Percentiles rank a stretch among this genome's conserved stretches.
Evolutionary conservation across 2,888 invertebrate genomes (phyloP).

Genomic region (Galeopsomyia nigrocyanea): DNA sequence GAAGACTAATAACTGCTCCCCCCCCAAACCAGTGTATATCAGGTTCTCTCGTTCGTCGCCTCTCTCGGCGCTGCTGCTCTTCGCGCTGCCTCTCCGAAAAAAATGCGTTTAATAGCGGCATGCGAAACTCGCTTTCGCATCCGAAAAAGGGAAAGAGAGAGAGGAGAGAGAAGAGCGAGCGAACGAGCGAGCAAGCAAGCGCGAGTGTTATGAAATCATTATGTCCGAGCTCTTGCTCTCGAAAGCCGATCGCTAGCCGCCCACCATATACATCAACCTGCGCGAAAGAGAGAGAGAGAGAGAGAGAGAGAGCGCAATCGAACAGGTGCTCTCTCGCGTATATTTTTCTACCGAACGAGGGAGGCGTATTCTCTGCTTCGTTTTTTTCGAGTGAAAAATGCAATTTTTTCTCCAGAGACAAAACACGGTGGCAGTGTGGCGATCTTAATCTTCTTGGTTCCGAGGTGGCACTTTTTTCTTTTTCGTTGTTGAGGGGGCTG

Average conservation of each 20-base stretch:
- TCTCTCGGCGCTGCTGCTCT: slow-evolving; percentile 1
- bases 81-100: background rate
- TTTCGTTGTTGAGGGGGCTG: too few relatives aligned
- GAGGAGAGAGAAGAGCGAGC: background rate
- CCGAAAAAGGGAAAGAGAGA: background rate
- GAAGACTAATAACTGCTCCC: background rate
- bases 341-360: too few relatives aligned
- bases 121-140: background rate
- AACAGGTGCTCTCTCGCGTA: too few relatives aligned
- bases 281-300: background rate
- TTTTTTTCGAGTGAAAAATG: too few relatives aligned
- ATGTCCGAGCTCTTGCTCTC: slow-evolving; percentile 8
- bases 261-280: too few relatives aligned
- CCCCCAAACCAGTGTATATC: too few relatives aligned
- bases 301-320: background rate
- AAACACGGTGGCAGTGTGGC: too few relatives aligned
- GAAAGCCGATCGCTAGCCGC: background rate
- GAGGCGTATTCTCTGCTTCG: slow-evolving; percentile 11
- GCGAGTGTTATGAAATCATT: slow-evolving; percentile 36
- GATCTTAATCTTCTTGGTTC: too few relatives aligned
- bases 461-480: too few relatives aligned
- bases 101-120: slow-evolving; percentile 3
- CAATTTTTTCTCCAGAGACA: too few relatives aligned
- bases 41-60: background rate
- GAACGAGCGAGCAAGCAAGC: slow-evolving; percentile 1